Evolutionary conservation across 2,797 vertebrate species (phyloP), one percentile per base, ranked within the genome.

Genomic region (Eutrigla gurnardus): DNA sequence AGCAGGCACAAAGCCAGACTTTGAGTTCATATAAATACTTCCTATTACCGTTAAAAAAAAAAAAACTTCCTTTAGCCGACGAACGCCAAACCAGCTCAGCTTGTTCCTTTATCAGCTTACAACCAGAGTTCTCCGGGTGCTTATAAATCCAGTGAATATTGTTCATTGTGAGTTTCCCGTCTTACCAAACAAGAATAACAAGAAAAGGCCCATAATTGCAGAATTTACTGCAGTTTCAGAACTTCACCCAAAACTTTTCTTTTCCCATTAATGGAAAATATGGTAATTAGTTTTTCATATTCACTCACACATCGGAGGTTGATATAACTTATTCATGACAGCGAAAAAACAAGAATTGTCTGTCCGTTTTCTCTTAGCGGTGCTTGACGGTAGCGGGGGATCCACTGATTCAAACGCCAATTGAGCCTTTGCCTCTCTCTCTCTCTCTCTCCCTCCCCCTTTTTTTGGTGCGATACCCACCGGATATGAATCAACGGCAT

Each of bases 321-420:
- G 83, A 91, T 91, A 91, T 93, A 91, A 94, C 88, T 93, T 93
- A 93, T 94, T 93, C 92, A 94, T 94, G 86, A 90, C 78, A 74
- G 81, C 43, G 59, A 54, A 87, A 25, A 90, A 92, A 89, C 89
- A 88, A 91, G 88, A 86, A 87, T 80, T 83, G 90, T 91, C 90
- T 91, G 90, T 91, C 90, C 82, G 14, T 87, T 92, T 88, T 86
- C 76, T 78, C 82, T 78, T 35, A 80, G 78, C 83, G 7, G 68
- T 33, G 58, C 67, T 57, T 4, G 79, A 83, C 64, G 67, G 70
- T 73, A 74, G 57, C 81, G 49, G 63, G 65, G 68, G 58, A 82
- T 81, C 72, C 37, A 5, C 85, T 84, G 88, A 88, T 88, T 92
- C 66, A 43, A 75, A 81, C 75, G 75, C 85, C 70, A 65, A 62